A percentile compares a stretch with the other conserved stretches of the same genome.
Evolutionary conservation across 2,113 vertebrate species (phyloP).

Genomic region (Passer domesticus): DNA sequence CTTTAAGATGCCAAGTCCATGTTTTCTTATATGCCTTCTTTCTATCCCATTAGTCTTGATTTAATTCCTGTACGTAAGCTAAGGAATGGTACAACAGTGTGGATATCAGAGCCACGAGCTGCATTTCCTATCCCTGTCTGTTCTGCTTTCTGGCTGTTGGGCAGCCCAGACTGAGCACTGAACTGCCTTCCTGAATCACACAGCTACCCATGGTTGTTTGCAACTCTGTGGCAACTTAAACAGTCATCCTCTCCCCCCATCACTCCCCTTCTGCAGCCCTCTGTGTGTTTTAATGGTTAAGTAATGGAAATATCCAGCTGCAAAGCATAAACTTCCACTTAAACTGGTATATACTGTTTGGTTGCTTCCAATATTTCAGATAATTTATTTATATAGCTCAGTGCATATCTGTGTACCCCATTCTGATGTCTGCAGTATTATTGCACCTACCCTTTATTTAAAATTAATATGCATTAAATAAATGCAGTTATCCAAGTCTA

Average conservation of each 20-base stretch:
- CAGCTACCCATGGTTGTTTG: neutral
- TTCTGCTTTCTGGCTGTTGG: neutral
- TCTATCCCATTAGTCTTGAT: neutral
- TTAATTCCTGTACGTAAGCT: neutral
- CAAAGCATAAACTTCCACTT: neutral
- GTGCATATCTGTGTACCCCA: neutral
- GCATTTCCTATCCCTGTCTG: neutral
- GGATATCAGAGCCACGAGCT: neutral
- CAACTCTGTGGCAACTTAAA: neutral
- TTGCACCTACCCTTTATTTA: neutral
- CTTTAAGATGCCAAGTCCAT: neutral
- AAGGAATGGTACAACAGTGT: neutral
- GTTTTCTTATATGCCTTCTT: neutral
- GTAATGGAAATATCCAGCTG: neutral
- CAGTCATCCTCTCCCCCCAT: neutral
- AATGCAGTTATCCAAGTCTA: neutral
- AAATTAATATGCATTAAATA: slow-evolving; percentile 11
- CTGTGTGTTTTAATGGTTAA: neutral
- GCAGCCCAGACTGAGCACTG: neutral
- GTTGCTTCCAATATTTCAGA: neutral
- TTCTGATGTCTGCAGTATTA: neutral
- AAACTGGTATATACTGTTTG: neutral
- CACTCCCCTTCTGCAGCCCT: neutral
- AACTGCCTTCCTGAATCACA: neutral
- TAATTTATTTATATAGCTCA: neutral